phyloP scores from a whole-genome alignment of 2,113 vertebrate genomes.

The Vireo altiloquus region DNA sequence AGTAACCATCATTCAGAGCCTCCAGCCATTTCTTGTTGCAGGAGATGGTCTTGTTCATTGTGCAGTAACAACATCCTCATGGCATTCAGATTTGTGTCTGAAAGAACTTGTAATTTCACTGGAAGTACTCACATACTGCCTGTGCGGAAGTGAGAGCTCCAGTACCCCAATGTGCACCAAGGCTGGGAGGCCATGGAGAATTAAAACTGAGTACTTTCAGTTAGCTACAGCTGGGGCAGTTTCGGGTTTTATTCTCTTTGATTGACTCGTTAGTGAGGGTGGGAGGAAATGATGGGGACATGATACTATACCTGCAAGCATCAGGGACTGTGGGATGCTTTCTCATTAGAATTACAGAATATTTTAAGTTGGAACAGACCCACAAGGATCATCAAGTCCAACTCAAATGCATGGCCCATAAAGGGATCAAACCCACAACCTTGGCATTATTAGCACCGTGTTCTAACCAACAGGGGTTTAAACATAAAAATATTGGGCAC shows the following conservation, averaged over 20 bases:
- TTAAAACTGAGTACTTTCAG: background rate
- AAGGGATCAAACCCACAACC: background rate
- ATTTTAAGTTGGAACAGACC: background rate
- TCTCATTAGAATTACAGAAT: background rate
- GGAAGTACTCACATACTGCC: background rate
- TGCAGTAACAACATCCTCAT: background rate
- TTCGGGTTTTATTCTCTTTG: background rate
- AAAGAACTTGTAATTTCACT: background rate
- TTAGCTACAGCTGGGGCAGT: background rate
- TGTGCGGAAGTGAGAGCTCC: background rate
- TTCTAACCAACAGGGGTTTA: background rate
- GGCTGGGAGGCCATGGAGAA: background rate
- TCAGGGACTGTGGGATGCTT: background rate
- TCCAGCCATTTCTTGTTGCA: background rate
- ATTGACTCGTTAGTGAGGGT: background rate
- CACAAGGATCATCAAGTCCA: background rate
- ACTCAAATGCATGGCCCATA: background rate
- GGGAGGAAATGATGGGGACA: background rate
- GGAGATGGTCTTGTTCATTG: background rate
- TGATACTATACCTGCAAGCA: background rate
- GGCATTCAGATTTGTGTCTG: background rate
- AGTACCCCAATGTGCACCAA: fast-evolving
- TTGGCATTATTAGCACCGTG: background rate
- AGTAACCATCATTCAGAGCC: background rate
- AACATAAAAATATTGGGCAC: background rate